Evolutionary conservation across 2,797 vertebrate genomes (phyloP).

Genomic region (Sebastes steindachneri): DNA sequence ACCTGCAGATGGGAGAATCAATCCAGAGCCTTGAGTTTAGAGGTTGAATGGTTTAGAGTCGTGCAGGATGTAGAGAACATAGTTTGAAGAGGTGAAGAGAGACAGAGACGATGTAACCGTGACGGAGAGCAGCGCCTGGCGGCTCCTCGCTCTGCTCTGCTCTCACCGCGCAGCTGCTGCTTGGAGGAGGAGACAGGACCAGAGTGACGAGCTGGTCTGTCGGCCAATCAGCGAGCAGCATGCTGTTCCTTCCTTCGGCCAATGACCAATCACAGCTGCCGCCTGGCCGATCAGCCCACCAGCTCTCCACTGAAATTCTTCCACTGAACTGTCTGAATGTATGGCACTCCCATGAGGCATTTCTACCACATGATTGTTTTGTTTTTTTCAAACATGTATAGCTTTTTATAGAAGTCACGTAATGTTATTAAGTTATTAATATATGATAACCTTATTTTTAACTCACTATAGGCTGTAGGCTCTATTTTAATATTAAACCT

Average conservation of each 20-base stretch:
- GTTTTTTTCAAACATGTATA: not conserved
- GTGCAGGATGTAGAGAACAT: slow-evolving; percentile 54
- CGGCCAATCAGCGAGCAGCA: slow-evolving; percentile 66
- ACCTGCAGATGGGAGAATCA: slow-evolving; percentile 63
- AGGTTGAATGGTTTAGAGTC: slow-evolving; percentile 19
- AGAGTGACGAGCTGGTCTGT: slow-evolving; percentile 14
- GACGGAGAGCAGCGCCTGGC: slow-evolving; percentile 64
- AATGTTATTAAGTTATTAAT: not conserved
- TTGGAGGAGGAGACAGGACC: slow-evolving; percentile 37
- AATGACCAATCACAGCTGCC: slow-evolving; percentile 46
- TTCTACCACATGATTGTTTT: not conserved
- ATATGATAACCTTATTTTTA: not conserved
- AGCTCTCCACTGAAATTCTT: slow-evolving; percentile 39
- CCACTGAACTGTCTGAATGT: slow-evolving; percentile 1
- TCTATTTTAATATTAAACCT: not conserved
- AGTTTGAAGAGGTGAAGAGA: slow-evolving; percentile 44
- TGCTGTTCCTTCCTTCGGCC: not conserved
- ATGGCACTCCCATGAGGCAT: slow-evolving; percentile 13
- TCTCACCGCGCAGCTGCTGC: slow-evolving; percentile 56
- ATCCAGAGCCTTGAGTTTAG: slow-evolving; percentile 18
- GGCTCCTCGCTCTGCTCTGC: slow-evolving; percentile 27
- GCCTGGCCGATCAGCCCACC: not conserved
- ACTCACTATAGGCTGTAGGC: too few relatives aligned
- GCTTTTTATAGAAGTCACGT: not conserved
- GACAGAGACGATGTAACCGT: slow-evolving; percentile 21